A percentile compares a stretch with the other conserved stretches of the same genome.
These are phyloP conservation scores for Aphelocoma californica DNA, from an alignment of 2,797 vertebrate genomes.

Conservation along the genomic window DNA sequence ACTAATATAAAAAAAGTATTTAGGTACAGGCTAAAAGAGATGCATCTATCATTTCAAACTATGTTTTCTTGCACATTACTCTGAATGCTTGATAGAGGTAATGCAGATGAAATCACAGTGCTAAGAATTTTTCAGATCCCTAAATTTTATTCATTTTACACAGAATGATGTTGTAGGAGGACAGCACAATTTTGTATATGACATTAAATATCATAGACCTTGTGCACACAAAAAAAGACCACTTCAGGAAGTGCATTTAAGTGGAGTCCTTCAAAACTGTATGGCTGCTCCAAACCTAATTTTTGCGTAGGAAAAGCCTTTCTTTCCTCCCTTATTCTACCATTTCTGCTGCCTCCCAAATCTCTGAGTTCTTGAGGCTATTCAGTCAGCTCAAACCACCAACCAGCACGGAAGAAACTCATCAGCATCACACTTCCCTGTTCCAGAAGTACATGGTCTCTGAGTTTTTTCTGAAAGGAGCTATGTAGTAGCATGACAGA, in stretches of 20 bases:
- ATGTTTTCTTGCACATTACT: background rate
- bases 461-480: background rate
- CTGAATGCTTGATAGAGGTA: background rate
- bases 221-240: background rate
- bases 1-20: background rate
- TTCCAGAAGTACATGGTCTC: background rate
- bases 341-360: background rate
- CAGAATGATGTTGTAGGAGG: background rate
- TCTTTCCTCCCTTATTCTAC: background rate
- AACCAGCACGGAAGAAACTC: background rate
- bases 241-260: background rate
- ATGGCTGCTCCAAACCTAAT: background rate
- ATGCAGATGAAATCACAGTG: background rate
- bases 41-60: background rate
- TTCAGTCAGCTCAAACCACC: background rate
- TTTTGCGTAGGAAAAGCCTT: background rate
- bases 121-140: background rate
- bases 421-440: background rate
- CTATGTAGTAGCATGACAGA: background rate
- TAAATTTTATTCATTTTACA: background rate
- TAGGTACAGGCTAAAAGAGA: background rate
- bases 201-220: background rate
- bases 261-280: background rate
- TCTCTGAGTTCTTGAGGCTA: background rate
- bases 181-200: background rate